Conservation (phyloP, 2,888 invertebrate species). For the Tenthredo mesomela region DNA sequence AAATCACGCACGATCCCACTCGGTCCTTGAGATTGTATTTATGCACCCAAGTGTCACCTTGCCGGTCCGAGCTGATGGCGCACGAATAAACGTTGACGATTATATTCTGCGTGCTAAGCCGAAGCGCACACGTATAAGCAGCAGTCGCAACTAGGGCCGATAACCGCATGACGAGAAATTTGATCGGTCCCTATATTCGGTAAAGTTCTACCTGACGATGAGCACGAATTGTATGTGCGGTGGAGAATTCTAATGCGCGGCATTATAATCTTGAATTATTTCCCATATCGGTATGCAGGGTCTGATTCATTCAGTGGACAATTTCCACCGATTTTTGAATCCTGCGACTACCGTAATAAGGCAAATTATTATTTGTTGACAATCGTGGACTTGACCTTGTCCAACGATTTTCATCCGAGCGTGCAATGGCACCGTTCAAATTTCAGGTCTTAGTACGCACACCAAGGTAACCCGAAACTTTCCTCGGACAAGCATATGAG, state of each 20-base stretch:
- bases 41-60: conserved; percentile 33
- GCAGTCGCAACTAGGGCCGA: conserved; percentile 3
- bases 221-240: neutral
- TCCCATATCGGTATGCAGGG: too few species aligned
- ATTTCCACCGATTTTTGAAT: neutral
- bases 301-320: neutral
- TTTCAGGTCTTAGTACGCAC: conserved; percentile 3
- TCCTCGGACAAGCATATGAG: neutral
- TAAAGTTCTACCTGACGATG: neutral
- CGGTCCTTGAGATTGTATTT: conserved; percentile 23
- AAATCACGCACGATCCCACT: conserved; percentile 1
- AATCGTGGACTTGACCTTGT: conserved; percentile 30
- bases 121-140: conserved; percentile 40
- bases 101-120: conserved; percentile 3
- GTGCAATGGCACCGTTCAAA: conserved; percentile 19
- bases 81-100: neutral
- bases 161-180: neutral
- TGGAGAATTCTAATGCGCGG: neutral
- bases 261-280: neutral
- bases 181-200: neutral
- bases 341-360: neutral
- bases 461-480: neutral
- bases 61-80: conserved; percentile 8
- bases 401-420: conserved; percentile 27
- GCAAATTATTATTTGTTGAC: conserved; percentile 10